A percentile compares a stretch with the other conserved stretches of the same genome.
These are phyloP conservation scores for Diadophis punctatus DNA, from an alignment of 2,113 vertebrate genomes.

Conservation along the genomic window DNA sequence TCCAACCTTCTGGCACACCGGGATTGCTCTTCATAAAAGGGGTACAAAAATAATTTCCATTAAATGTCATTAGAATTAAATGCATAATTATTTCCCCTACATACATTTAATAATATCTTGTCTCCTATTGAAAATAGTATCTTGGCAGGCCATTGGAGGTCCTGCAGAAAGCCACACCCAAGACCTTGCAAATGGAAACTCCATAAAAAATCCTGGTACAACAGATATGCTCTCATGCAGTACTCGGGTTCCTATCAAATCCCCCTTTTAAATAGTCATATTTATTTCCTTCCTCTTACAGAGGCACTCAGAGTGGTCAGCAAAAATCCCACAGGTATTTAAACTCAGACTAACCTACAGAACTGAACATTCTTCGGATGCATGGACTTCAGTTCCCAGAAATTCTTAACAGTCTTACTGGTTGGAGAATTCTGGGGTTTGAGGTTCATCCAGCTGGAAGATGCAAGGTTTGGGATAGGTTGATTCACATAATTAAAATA, in stretches of 20 bases:
- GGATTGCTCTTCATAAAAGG: not conserved
- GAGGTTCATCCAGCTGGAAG: not conserved
- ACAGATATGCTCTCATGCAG: not conserved
- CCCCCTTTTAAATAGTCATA: not conserved
- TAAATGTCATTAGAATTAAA: not conserved
- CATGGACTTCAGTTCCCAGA: not conserved
- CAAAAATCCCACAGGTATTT: not conserved
- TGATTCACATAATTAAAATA: not conserved
- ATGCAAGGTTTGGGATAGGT: not conserved
- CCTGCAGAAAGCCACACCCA: not conserved
- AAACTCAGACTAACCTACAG: not conserved
- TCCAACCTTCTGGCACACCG: not conserved
- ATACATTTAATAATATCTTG: not conserved
- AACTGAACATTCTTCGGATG: not conserved
- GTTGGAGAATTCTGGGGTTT: not conserved
- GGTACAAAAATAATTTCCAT: not conserved
- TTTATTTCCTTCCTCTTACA: not conserved
- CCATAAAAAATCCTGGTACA: not conserved
- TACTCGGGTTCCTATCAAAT: not conserved
- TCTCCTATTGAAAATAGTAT: not conserved
- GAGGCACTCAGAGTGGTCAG: not conserved
- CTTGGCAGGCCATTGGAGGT: not conserved
- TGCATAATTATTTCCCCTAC: not conserved
- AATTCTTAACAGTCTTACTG: not conserved
- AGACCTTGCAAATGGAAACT: not conserved